Conservation (phyloP, 2,113 vertebrate genomes). For the Ia io region DNA sequence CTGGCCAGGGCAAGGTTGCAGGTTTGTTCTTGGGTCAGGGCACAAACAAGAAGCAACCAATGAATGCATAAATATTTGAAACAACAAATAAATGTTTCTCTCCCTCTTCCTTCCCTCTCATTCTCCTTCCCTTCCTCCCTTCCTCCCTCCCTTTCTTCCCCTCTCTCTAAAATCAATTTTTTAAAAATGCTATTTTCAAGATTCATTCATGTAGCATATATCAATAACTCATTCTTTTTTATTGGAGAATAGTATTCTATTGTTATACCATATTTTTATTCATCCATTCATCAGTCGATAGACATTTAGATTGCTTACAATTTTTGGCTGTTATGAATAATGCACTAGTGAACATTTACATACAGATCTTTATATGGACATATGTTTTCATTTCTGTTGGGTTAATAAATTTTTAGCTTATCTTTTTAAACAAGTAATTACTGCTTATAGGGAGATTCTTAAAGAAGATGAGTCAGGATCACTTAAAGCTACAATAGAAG, state of each 20-base stretch:
- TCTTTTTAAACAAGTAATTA: constrained; percentile 48
- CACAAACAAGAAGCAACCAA: not conserved
- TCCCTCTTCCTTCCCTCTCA: not conserved
- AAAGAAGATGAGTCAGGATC: constrained; percentile 98
- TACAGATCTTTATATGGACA: not conserved
- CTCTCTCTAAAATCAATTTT: not conserved
- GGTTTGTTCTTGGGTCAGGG: not conserved
- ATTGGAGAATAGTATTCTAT: not conserved
- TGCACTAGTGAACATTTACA: not conserved
- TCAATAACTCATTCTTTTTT: not conserved
- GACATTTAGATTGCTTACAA: not conserved
- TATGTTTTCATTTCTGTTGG: not conserved
- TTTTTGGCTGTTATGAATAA: not conserved
- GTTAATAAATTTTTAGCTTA: constrained; percentile 8
- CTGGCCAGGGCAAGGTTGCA: not conserved
- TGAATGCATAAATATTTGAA: not conserved
- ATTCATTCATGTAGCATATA: not conserved
- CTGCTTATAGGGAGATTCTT: constrained; percentile 90
- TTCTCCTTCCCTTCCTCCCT: not conserved
- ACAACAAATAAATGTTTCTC: not conserved
- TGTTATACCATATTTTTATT: not conserved
- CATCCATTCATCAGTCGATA: not conserved
- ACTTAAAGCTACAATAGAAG: constrained; percentile 95
- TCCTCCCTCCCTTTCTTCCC: not conserved
- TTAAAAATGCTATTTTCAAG: not conserved